Conservation (phyloP, 1,140 invertebrate species). For the Solen grandis region DNA sequence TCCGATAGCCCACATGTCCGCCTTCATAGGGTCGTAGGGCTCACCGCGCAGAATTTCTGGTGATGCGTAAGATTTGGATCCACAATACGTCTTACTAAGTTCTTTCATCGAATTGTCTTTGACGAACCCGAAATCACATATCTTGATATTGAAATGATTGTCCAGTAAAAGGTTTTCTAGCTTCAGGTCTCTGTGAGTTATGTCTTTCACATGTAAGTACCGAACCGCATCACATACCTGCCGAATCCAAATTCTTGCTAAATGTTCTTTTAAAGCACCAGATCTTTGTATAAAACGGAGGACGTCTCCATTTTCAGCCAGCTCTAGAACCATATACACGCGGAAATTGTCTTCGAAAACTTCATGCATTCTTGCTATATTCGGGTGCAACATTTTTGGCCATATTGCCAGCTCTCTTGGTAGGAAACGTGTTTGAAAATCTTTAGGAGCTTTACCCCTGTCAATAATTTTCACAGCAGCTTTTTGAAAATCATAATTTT, state of each 20-base stretch:
- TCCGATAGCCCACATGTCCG: conserved; percentile 81
- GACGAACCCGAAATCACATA: conserved; percentile 94
- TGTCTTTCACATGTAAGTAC: conserved; percentile 92
- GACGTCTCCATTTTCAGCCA: conserved; percentile 76
- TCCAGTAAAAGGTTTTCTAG: conserved; percentile 95
- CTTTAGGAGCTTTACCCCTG: conserved; percentile 86
- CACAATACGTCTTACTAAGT: conserved; percentile 86
- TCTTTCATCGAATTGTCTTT: conserved; percentile 70
- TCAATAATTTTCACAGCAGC: conserved; percentile 96
- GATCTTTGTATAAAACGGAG: conserved; percentile 77
- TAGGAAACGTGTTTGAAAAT: conserved; percentile 94
- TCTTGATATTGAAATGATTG: conserved; percentile 89
- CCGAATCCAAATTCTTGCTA: conserved; percentile 73
- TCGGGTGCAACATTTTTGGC: conserved; percentile 91
- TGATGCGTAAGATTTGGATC: conserved; percentile 87
- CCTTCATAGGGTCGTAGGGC: conserved; percentile 79
- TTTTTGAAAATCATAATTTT: conserved; percentile 70
- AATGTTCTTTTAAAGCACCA: conserved; percentile 75
- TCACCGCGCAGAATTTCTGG: conserved; percentile 86
- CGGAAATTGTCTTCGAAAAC: conserved; percentile 76
- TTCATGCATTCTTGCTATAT: conserved; percentile 88
- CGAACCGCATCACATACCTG: conserved; percentile 85
- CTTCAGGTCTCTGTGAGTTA: conserved; percentile 92
- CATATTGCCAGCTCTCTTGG: conserved; percentile 94
- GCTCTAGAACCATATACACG: conserved; percentile 79